Evolutionary conservation across 2,113 vertebrate genomes (phyloP).

Genomic region (Sprattus sprattus): DNA sequence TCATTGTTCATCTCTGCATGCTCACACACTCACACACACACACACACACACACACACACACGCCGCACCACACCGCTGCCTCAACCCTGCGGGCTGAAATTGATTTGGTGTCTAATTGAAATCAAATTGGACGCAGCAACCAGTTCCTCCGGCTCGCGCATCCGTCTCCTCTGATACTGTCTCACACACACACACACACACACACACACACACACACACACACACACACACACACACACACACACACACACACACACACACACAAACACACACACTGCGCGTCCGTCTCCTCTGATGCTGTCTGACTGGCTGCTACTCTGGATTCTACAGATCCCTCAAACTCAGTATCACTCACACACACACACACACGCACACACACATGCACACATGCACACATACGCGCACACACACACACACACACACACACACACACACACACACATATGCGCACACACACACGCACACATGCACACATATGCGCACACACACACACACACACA

Average conservation of each 20-base stretch:
- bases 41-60: no score
- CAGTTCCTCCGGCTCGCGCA: conserved; percentile 22
- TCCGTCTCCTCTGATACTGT: no score
- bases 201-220: neutral
- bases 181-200: neutral
- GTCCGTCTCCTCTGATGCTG: conserved; percentile 41
- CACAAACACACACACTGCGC: neutral
- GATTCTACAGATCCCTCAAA: conserved; percentile 22
- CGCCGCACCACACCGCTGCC: conserved; percentile 4
- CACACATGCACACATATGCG: neutral
- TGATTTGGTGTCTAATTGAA: conserved; percentile 50
- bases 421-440: conserved; percentile 3
- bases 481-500: neutral
- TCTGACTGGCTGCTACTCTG: conserved; percentile 29
- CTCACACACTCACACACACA: no score
- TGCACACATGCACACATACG: neutral
- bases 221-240: neutral
- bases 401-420: neutral
- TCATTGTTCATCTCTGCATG: conserved; percentile 48
- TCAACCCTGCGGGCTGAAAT: conserved; percentile 41
- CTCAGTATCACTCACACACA: neutral
- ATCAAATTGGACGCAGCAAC: conserved; percentile 46
- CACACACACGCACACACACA: neutral
- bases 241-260: conserved; percentile 5
- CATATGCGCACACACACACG: neutral